Conservation (phyloP, 2,113 vertebrate species). For the Entelurus aequoreus region DNA sequence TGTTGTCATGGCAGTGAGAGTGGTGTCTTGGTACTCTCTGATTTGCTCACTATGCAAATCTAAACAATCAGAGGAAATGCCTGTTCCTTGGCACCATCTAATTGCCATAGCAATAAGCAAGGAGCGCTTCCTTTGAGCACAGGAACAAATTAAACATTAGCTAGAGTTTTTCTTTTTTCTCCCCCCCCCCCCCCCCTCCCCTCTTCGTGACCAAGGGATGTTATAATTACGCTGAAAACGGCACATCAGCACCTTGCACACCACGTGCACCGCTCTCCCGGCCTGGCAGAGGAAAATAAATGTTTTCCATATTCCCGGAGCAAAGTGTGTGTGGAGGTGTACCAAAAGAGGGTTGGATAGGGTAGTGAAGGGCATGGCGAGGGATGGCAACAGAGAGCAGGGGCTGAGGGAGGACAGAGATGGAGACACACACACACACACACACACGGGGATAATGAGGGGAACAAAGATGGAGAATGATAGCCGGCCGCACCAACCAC, state of each 20-base stretch:
- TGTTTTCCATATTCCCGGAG: constrained; percentile 54
- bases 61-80: constrained; percentile 75
- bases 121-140: constrained; percentile 65
- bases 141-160: constrained; percentile 73
- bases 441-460: constrained; percentile 52
- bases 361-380: constrained; percentile 42
- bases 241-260: constrained; percentile 69
- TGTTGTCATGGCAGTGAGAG: constrained; percentile 7
- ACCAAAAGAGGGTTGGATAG: constrained; percentile 26
- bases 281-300: constrained; percentile 60
- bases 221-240: constrained; percentile 73
- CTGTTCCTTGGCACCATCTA: constrained; percentile 62
- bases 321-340: constrained; percentile 19
- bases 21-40: constrained; percentile 18
- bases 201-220: constrained; percentile 63
- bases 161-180: constrained; percentile 52
- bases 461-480: constrained; percentile 43
- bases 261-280: constrained; percentile 49
- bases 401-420: constrained; percentile 54
- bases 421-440: constrained; percentile 39
- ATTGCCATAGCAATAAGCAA: constrained; percentile 75
- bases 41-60: constrained; percentile 73
- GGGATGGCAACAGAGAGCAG: constrained; percentile 36
- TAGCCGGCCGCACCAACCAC: constrained; percentile 34
- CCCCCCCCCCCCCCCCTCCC: constrained; percentile 6